These are phyloP conservation scores for Arvicola amphibius DNA, from an alignment of 2,797 vertebrate species.

Conservation along the genomic window DNA sequence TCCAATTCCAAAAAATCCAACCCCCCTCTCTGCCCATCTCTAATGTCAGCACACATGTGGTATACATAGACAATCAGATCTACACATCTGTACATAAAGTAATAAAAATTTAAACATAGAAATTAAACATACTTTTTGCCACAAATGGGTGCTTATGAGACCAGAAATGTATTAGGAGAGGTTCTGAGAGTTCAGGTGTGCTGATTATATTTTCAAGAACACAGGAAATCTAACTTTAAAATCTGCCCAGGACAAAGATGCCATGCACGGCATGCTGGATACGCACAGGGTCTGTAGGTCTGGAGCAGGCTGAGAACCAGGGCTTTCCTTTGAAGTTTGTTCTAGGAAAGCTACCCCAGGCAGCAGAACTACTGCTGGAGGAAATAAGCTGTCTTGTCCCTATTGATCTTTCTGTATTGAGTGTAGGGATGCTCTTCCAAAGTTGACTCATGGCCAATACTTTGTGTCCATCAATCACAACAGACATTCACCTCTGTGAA, in stretches of 20 bases:
- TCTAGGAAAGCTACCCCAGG: background rate
- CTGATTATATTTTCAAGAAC: background rate
- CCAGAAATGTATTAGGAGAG: background rate
- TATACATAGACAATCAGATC: background rate
- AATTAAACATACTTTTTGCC: background rate
- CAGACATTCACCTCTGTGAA: background rate
- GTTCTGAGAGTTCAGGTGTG: background rate
- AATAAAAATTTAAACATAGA: background rate
- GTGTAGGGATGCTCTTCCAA: background rate
- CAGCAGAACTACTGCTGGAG: background rate
- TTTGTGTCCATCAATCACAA: background rate
- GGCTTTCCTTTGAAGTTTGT: background rate
- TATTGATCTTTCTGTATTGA: background rate
- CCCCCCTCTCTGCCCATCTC: background rate
- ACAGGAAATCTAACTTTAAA: background rate
- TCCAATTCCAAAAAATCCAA: too few relatives aligned
- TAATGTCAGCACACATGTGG: too few relatives aligned
- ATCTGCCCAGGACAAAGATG: fast-evolving
- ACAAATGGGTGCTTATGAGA: background rate
- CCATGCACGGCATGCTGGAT: fast-evolving
- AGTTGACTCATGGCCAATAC: background rate
- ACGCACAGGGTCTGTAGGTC: background rate
- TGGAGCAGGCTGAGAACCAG: background rate
- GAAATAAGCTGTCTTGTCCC: background rate
- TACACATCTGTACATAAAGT: too few relatives aligned